A percentile compares a stretch with the other conserved stretches of the same genome.
Evolutionary conservation across 2,797 vertebrate species (phyloP).

Genomic region (Mycteria americana): DNA sequence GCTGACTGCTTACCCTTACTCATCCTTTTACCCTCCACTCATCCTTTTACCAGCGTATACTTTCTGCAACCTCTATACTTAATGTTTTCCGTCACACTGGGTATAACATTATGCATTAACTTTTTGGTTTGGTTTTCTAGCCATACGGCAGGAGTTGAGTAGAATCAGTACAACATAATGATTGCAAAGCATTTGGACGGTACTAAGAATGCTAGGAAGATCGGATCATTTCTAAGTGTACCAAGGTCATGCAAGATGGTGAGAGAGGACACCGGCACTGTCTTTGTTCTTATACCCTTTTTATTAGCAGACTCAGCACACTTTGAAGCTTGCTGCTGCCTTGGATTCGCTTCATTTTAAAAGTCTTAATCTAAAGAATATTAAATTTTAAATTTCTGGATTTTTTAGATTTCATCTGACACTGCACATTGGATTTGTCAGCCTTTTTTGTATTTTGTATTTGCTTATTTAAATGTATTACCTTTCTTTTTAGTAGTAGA

Average conservation of each 20-base stretch:
- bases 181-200: slow-evolving; percentile 59
- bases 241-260: slow-evolving; percentile 77
- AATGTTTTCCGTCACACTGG: background rate
- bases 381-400: slow-evolving; percentile 82
- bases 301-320: slow-evolving; percentile 89
- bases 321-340: slow-evolving; percentile 90
- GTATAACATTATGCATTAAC: background rate
- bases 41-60: slow-evolving; percentile 27
- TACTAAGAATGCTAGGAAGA: slow-evolving; percentile 70
- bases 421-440: slow-evolving; percentile 88
- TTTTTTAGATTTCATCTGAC: slow-evolving; percentile 89
- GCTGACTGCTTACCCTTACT: slow-evolving; percentile 60
- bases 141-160: slow-evolving; percentile 97
- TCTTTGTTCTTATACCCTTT: slow-evolving; percentile 85
- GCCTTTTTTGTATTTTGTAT: slow-evolving; percentile 92
- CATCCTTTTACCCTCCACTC: slow-evolving; percentile 53
- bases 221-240: slow-evolving; percentile 72
- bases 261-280: slow-evolving; percentile 85
- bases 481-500: slow-evolving; percentile 82
- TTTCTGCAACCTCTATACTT: background rate
- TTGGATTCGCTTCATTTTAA: slow-evolving; percentile 78
- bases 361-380: slow-evolving; percentile 76
- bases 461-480: slow-evolving; percentile 85
- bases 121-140: slow-evolving; percentile 72
- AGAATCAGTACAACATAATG: slow-evolving; percentile 94